A percentile compares a stretch with the other conserved stretches of the same genome.
Evolutionary conservation across 2,113 vertebrate genomes (phyloP).

Genomic region (Oncorhynchus gorbuscha): DNA sequence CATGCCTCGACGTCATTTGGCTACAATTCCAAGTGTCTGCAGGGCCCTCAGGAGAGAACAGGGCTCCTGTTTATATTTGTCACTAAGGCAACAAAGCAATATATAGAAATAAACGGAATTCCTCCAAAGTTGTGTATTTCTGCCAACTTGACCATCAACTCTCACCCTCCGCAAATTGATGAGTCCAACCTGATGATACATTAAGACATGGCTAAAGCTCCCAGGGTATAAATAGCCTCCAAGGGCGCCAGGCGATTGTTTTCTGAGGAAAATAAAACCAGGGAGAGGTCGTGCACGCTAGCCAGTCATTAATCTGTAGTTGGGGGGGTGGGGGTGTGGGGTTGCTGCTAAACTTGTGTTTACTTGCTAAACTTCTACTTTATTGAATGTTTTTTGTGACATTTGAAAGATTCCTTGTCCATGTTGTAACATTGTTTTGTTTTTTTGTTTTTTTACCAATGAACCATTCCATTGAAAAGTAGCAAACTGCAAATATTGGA

Average conservation of each 20-base stretch:
- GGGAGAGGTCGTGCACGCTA: constrained; percentile 35
- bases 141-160: constrained; percentile 57
- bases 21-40: constrained; percentile 52
- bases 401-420: not conserved
- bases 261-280: constrained; percentile 14
- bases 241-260: constrained; percentile 56
- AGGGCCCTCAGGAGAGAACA: constrained; percentile 48
- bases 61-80: constrained; percentile 18
- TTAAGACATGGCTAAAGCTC: constrained; percentile 64
- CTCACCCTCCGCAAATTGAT: constrained; percentile 55
- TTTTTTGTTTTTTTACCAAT: not conserved
- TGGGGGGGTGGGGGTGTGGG: constrained; percentile 5
- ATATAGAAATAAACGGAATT: constrained; percentile 26
- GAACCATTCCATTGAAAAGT: too few relatives aligned
- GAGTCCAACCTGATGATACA: constrained; percentile 66
- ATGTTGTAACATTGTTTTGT: not conserved
- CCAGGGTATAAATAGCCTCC: constrained; percentile 61
- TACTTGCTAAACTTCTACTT: constrained; percentile 6
- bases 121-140: constrained; percentile 50
- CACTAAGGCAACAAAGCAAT: not conserved
- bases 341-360: not conserved
- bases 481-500: too few relatives aligned
- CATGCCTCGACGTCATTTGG: constrained; percentile 58
- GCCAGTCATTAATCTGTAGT: constrained; percentile 37
- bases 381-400: not conserved